Conservation (phyloP, 2,888 invertebrate species). For the Meta bourneti region DNA sequence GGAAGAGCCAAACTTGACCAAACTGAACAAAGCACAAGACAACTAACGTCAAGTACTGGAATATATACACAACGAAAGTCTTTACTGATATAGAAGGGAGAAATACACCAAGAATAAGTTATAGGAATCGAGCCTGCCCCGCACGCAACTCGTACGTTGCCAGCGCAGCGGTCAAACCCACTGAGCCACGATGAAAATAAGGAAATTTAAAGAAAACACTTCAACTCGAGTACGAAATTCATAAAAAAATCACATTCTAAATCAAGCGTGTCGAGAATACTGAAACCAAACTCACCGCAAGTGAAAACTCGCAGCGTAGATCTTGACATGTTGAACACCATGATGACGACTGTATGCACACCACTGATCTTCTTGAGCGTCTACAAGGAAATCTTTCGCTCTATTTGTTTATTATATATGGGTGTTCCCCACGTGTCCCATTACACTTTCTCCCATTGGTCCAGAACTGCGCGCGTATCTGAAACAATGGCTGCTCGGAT, state of each 20-base stretch:
- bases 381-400: conserved; percentile 54
- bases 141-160: no score
- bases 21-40: no score
- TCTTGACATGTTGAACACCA: conserved; percentile 36
- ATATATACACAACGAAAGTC: no score
- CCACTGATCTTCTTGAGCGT: conserved; percentile 6
- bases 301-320: conserved; percentile 2
- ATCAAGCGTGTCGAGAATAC: no score
- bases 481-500: conserved; percentile 38
- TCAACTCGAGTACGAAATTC: not conserved
- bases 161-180: no score
- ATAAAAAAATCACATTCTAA: not conserved
- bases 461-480: conserved; percentile 19
- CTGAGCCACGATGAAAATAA: not conserved
- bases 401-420: conserved; percentile 73
- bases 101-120: no score
- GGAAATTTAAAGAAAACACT: not conserved
- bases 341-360: conserved; percentile 38
- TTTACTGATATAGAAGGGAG: no score
- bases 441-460: conserved; percentile 67
- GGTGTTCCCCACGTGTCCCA: conserved; percentile 45
- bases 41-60: no score
- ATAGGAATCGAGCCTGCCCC: no score
- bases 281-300: conserved; percentile 49
- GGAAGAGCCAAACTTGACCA: no score